A percentile compares a stretch with the other conserved stretches of the same genome.
Conservation (phyloP, 30 jellyfish, hydroid and myxozoan species). For the Chrysaora quinquecirrha region DNA sequence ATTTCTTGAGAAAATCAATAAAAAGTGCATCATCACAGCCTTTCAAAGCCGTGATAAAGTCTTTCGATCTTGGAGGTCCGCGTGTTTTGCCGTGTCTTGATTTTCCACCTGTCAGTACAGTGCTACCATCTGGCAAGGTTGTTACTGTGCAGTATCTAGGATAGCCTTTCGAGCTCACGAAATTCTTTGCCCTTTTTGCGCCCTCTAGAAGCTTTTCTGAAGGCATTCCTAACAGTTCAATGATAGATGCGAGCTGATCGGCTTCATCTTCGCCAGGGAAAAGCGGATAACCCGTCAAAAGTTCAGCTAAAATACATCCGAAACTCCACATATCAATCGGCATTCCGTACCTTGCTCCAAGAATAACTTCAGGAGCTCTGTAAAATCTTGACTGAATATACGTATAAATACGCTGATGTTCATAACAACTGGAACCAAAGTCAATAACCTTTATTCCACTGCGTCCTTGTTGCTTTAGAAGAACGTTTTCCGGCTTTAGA, state of each 20-base stretch:
- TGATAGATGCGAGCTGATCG: constrained; percentile 90
- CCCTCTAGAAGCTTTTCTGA: constrained; percentile 80
- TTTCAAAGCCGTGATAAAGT: constrained; percentile 90
- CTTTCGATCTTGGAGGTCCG: constrained; percentile 97
- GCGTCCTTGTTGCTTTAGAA: constrained; percentile 91
- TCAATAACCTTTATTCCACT: constrained; percentile 95
- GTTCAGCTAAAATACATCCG: constrained; percentile 91
- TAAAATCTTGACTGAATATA: constrained; percentile 92
- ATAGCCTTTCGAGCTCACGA: constrained; percentile 94
- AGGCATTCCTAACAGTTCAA: constrained; percentile 95
- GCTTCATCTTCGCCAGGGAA: constrained; percentile 98
- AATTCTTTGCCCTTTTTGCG: constrained; percentile 90
- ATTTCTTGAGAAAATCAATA: constrained; percentile 87
- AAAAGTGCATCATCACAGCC: constrained; percentile 93
- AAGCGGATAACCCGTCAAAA: constrained; percentile 90
- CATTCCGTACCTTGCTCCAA: constrained; percentile 97
- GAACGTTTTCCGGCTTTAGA: constrained; percentile 89
- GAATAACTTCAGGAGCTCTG: constrained; percentile 94
- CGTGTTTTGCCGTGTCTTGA: constrained; percentile 93
- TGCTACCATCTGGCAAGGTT: constrained; percentile 94
- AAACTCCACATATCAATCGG: constrained; percentile 98
- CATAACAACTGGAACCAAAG: constrained; percentile 97
- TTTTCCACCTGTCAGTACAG: constrained; percentile 89
- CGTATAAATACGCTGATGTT: constrained; percentile 92
- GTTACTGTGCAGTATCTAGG: constrained; percentile 95